A percentile compares a stretch with the other conserved stretches of the same genome.
phyloP scores from a whole-genome alignment of 2,113 vertebrate species.

The Pachypanchax playfairii region DNA sequence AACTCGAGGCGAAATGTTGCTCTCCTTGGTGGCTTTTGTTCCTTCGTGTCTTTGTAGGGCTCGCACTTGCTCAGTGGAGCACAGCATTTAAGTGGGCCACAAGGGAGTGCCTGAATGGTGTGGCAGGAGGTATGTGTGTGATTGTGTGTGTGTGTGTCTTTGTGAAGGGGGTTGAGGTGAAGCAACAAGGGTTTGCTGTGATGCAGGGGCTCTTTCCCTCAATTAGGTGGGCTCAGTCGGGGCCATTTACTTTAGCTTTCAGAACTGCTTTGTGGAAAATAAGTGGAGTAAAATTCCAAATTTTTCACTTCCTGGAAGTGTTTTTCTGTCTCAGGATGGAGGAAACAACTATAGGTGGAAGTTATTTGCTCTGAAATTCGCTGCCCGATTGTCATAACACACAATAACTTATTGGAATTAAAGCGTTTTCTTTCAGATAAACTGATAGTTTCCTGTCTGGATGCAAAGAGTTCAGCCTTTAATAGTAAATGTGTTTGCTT shows the following conservation, averaged over 20 bases:
- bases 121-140: conserved; percentile 62
- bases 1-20: conserved; percentile 66
- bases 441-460: conserved; percentile 9
- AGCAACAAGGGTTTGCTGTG: conserved; percentile 51
- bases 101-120: conserved; percentile 79
- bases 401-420: not conserved
- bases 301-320: conserved; percentile 3
- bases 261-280: conserved; percentile 23
- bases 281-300: conserved; percentile 19
- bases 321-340: conserved; percentile 6
- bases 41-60: conserved; percentile 75
- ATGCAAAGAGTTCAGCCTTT: conserved; percentile 21
- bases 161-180: conserved; percentile 62
- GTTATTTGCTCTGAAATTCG: not conserved
- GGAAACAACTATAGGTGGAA: conserved; percentile 1
- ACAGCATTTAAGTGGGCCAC: conserved; percentile 83
- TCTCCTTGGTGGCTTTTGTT: conserved; percentile 80
- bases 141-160: conserved; percentile 17
- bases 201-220: conserved; percentile 72
- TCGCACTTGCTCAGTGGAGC: conserved; percentile 78
- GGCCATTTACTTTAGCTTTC: conserved; percentile 46
- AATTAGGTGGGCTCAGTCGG: conserved; percentile 79
- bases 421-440: conserved; percentile 3
- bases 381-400: too few relatives aligned
- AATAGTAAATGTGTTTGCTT: conserved; percentile 8